Percentiles rank a stretch among this genome's conserved stretches.
Conservation (phyloP, 1,140 invertebrate species). For the Drosophila pandora region DNA sequence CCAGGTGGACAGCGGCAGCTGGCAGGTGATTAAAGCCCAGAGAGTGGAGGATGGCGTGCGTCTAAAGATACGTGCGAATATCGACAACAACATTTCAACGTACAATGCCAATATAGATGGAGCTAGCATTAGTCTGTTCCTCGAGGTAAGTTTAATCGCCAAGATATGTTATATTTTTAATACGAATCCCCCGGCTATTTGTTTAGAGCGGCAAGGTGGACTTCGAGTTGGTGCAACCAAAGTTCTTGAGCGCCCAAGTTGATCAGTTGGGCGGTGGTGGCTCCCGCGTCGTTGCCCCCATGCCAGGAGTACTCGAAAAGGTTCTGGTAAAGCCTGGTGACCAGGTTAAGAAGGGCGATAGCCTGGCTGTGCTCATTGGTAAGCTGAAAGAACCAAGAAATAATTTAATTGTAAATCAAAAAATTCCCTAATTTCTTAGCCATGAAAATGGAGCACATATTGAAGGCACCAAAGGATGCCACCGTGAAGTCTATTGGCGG, state of each 20-base stretch:
- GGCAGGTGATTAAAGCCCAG: constrained; percentile 82
- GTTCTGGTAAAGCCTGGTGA: constrained; percentile 92
- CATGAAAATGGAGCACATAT: constrained; percentile 99
- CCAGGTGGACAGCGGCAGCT: constrained; percentile 83
- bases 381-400: not conserved
- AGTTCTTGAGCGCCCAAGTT: constrained; percentile 83
- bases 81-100: constrained; percentile 83
- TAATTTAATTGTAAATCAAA: not conserved
- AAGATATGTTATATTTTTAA: not conserved
- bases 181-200: not conserved
- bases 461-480: constrained; percentile 91
- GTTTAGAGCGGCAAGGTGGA: constrained; percentile 64
- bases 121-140: constrained; percentile 86
- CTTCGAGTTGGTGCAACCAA: constrained; percentile 80
- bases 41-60: constrained; percentile 71
- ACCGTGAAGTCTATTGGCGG: constrained; percentile 90
- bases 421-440: constrained; percentile 84
- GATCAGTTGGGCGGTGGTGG: constrained; percentile 71
- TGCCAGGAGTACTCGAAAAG: constrained; percentile 98
- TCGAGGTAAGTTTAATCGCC: constrained; percentile 83
- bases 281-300: constrained; percentile 88
- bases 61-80: constrained; percentile 82
- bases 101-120: constrained; percentile 85
- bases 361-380: constrained; percentile 90
- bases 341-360: constrained; percentile 89